Evolutionary conservation across 2,888 invertebrate genomes (phyloP).

Genomic region (Athalia circularis): DNA sequence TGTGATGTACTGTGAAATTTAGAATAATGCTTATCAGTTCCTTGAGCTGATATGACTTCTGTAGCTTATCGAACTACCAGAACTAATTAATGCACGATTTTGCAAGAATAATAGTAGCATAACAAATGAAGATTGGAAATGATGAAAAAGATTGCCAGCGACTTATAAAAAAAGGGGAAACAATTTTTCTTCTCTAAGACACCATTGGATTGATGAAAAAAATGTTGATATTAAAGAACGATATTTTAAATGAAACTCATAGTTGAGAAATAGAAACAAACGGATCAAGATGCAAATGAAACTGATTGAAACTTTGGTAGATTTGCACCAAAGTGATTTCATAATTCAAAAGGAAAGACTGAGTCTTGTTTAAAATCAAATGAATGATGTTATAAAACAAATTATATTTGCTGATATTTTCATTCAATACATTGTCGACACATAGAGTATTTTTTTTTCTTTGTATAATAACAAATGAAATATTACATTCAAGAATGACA

Average conservation of each 20-base stretch:
- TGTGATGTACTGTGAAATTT: background rate
- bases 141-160: background rate
- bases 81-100: conserved; percentile 7
- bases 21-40: conserved; percentile 2
- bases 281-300: background rate
- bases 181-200: no score
- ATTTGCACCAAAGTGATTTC: no score
- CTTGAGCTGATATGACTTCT: background rate
- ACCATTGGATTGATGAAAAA: background rate
- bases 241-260: no score
- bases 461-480: background rate
- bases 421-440: no score
- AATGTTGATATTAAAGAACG: background rate
- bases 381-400: no score
- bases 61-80: background rate
- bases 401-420: no score
- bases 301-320: background rate
- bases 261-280: no score
- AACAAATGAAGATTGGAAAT: background rate
- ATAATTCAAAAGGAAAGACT: no score
- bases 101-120: background rate
- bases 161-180: background rate
- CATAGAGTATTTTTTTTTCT: background rate
- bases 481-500: background rate
- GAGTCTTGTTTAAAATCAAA: no score